Evolutionary conservation across 1,140 invertebrate species (phyloP), one percentile per base, ranked within the genome.

Genomic region (Heliothis virescens): DNA sequence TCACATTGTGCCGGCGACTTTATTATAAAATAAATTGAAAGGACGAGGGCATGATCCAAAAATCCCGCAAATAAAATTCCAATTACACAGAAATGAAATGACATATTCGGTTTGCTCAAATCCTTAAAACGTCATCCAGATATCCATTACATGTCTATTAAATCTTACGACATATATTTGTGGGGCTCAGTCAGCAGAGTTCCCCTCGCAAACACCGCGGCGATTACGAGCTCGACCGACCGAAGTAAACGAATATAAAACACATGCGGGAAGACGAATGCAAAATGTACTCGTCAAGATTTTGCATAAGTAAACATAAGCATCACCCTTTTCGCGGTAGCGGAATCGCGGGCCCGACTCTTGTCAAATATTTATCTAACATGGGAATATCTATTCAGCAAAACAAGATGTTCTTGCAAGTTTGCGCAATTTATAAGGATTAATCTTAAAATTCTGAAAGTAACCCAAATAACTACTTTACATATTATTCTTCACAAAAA

Each of bases 111-210:
- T 94, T 94, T 94, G 92, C 93, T 89, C 92, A 94, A 94, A 94
- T 94, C 93, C 93, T 94, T 94, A 94, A 94, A 94, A 92, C 91
- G 92, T 94, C 93, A 94, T 94, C 90, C 93, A 93, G 93, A 94
- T 94, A 94, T 94, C 93, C 91, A 94, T 94, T 94, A 94, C 93
- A 94, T 94, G 92, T 94, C 92, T 94, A 94, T 94, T 94, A 94
- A 94, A 94, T 94, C 93, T 93, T 92, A 94, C 92, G 93, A 94
- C 92, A 94, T 94, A 94, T 94, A 94, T 94, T 93, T 90, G 93
- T 90, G 90, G 91, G 92, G 92, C 91, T 89, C 89, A 89, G 91
- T 94, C 91, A 93, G 90, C 93, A 93, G 86, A 87, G 90, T 87
- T 91, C 91, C 92, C 92, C 92, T 93, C 88, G 92, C 93, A 94